Conservation (phyloP, 1,140 invertebrate genomes). For the Geopemphigus sp. region DNA sequence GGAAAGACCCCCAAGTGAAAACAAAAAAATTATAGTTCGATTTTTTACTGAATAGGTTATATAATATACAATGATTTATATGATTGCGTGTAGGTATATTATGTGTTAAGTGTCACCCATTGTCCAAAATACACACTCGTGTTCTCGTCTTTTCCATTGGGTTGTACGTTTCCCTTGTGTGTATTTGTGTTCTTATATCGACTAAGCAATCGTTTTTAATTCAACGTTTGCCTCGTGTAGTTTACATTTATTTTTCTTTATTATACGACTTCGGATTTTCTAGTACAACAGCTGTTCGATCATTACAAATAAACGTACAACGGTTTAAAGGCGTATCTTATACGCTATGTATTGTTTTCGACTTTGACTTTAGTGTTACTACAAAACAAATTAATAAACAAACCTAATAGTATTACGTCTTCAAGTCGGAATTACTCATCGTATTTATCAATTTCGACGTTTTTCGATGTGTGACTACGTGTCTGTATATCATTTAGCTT, state of each 20-base stretch:
- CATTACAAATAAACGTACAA: not conserved
- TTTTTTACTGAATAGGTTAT: not conserved
- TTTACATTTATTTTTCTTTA: not conserved
- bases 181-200: not conserved
- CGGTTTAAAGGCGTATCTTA: not conserved
- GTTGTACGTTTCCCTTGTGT: not conserved
- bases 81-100: constrained; percentile 18
- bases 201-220: constrained; percentile 14
- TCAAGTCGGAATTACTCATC: too few relatives aligned
- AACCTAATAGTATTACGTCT: too few relatives aligned
- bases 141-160: not conserved
- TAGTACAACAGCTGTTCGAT: not conserved
- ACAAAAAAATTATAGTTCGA: constrained; percentile 41
- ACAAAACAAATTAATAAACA: too few relatives aligned
- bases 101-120: not conserved
- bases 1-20: not conserved
- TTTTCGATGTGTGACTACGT: too few relatives aligned
- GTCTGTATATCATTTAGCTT: too few relatives aligned
- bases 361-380: too few relatives aligned
- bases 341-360: too few relatives aligned
- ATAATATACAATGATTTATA: constrained; percentile 10
- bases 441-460: too few relatives aligned
- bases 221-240: not conserved
- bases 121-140: constrained; percentile 15
- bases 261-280: not conserved